A percentile compares a stretch with the other conserved stretches of the same genome.
Evolutionary conservation across 2,113 vertebrate genomes (phyloP).

Genomic region (Aphelocoma coerulescens): DNA sequence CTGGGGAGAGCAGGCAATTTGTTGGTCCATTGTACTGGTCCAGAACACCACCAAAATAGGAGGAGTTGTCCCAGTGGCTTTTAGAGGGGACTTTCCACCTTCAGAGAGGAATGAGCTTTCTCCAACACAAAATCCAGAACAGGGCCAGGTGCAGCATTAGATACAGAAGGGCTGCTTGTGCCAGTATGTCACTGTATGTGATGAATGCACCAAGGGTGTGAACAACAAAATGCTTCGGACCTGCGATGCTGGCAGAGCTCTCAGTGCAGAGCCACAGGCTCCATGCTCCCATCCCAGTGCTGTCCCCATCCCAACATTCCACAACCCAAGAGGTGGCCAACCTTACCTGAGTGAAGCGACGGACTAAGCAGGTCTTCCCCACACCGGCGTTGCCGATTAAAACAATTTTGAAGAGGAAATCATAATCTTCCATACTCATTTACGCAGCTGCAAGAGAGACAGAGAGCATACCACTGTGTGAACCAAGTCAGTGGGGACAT

Average conservation of each 20-base stretch:
- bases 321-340: rapidly evolving
- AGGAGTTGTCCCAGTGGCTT: background rate
- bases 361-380: conserved; percentile 97
- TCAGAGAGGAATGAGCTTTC: background rate
- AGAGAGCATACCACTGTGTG: background rate
- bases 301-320: background rate
- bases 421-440: conserved; percentile 99
- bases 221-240: background rate
- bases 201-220: rapidly evolving
- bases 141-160: background rate
- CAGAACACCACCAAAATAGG: background rate
- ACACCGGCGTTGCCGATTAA: conserved; percentile 99
- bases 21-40: background rate
- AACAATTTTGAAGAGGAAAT: conserved; percentile 99
- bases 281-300: background rate
- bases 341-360: conserved; percentile 97
- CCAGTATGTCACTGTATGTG: rapidly evolving
- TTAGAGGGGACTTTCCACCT: background rate
- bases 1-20: background rate
- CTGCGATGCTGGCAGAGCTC: rapidly evolving
- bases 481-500: background rate
- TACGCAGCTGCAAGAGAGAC: conserved; percentile 77
- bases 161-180: background rate
- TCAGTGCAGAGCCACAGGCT: background rate
- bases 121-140: background rate